phyloP scores from a whole-genome alignment of 2,113 vertebrate species.

The Ctenodactylus gundi region DNA sequence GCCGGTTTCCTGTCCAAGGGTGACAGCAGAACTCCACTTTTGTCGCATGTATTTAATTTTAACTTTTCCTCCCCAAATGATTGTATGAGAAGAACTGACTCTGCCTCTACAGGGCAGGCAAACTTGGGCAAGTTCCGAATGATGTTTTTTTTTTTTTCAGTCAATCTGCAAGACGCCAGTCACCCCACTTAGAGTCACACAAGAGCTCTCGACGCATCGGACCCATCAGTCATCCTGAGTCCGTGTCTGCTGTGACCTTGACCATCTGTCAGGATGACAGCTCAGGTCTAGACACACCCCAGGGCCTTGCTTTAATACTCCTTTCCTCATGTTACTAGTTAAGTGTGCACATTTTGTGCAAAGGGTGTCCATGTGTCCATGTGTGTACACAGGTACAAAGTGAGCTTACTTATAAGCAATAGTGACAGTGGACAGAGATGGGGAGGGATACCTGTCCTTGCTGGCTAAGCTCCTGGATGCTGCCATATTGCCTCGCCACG shows the following conservation, averaged over 20 bases:
- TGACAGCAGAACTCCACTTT: background rate
- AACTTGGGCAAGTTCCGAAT: background rate
- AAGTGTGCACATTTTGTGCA: background rate
- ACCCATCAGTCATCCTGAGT: background rate
- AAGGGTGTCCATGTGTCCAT: background rate
- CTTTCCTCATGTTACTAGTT: background rate
- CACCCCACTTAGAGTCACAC: background rate
- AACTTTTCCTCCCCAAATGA: background rate
- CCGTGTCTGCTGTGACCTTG: background rate
- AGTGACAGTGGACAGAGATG: background rate
- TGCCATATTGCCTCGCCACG: accelerated
- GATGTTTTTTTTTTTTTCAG: background rate
- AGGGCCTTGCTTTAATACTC: background rate
- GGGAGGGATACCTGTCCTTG: background rate
- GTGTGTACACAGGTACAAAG: background rate
- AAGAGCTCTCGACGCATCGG: background rate
- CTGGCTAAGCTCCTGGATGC: background rate
- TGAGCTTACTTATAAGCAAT: background rate
- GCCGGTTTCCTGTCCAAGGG: background rate
- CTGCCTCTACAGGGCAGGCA: background rate
- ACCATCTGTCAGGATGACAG: background rate
- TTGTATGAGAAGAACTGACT: background rate
- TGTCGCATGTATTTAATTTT: background rate
- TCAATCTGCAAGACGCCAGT: background rate
- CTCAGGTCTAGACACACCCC: too few species aligned